Evolutionary conservation across 2,797 vertebrate genomes (phyloP).

Genomic region (Cryptoblepharus egeriae): DNA sequence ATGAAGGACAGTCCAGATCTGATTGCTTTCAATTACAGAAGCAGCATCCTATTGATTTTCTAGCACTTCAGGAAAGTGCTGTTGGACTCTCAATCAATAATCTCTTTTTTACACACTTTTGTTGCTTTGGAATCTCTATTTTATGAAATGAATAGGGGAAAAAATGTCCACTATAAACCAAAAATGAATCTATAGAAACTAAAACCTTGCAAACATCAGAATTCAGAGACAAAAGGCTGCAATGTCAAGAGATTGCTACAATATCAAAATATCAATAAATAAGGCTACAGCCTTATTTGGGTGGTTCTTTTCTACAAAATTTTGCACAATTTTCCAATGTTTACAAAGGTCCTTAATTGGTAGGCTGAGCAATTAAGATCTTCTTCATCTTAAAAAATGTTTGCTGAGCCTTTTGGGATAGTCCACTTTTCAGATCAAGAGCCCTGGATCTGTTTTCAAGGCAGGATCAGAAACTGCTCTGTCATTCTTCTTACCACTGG

Average conservation of each 20-base stretch:
- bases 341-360: too few species aligned
- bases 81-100: constrained; percentile 27
- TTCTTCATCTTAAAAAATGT: too few species aligned
- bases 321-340: too few species aligned
- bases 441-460: too few species aligned
- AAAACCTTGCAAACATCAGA: constrained; percentile 2
- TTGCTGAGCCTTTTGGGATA: too few species aligned
- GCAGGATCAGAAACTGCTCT: too few species aligned
- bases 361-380: too few species aligned
- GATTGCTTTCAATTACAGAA: constrained; percentile 22
- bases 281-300: too few species aligned
- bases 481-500: too few species aligned
- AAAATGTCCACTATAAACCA: neutral
- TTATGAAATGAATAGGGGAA: neutral
- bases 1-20: constrained; percentile 34
- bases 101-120: constrained; percentile 26
- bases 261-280: too few species aligned
- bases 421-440: too few species aligned
- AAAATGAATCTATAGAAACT: neutral
- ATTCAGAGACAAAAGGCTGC: neutral
- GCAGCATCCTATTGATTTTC: neutral
- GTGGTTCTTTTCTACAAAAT: too few species aligned
- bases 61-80: constrained; percentile 29
- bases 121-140: neutral
- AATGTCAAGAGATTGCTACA: neutral